Evolutionary conservation across 1,140 invertebrate genomes (phyloP).

Genomic region (Samia ricini): DNA sequence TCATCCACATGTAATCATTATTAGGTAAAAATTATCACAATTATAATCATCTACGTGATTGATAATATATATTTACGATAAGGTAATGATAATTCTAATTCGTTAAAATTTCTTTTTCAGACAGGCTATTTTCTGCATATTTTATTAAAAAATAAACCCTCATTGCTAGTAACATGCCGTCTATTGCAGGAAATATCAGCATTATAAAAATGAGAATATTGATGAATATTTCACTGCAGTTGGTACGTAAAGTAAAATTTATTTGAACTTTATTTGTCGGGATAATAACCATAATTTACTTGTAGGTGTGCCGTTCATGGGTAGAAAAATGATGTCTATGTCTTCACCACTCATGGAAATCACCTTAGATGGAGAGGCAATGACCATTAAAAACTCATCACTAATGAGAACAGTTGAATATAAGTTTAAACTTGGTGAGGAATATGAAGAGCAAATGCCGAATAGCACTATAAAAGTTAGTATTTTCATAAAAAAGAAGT

Average conservation of each 20-base stretch:
- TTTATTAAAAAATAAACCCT: not conserved
- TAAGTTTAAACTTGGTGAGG: conserved; percentile 73
- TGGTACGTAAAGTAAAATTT: conserved; percentile 63
- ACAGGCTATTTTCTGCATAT: not conserved
- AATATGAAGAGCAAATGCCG: conserved; percentile 77
- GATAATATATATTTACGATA: conserved; percentile 22
- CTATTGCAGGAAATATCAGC: conserved; percentile 79
- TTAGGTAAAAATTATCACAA: not conserved
- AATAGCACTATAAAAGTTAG: conserved; percentile 61
- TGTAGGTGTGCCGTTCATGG: conserved; percentile 79
- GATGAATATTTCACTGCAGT: conserved; percentile 81
- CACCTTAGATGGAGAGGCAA: conserved; percentile 74
- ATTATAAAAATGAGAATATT: conserved; percentile 81
- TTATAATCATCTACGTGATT: conserved; percentile 21
- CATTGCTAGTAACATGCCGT: conserved; percentile 53
- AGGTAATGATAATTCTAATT: conserved; percentile 10
- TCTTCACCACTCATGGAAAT: conserved; percentile 80
- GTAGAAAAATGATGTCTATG: conserved; percentile 80
- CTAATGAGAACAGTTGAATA: conserved; percentile 63
- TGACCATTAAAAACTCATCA: conserved; percentile 79
- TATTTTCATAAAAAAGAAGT: not conserved
- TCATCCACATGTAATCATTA: not conserved
- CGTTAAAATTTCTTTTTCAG: not conserved
- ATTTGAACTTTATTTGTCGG: not conserved
- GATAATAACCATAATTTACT: not conserved